phyloP scores from a whole-genome alignment of 2,888 invertebrate genomes.

The Andrena fulva region DNA sequence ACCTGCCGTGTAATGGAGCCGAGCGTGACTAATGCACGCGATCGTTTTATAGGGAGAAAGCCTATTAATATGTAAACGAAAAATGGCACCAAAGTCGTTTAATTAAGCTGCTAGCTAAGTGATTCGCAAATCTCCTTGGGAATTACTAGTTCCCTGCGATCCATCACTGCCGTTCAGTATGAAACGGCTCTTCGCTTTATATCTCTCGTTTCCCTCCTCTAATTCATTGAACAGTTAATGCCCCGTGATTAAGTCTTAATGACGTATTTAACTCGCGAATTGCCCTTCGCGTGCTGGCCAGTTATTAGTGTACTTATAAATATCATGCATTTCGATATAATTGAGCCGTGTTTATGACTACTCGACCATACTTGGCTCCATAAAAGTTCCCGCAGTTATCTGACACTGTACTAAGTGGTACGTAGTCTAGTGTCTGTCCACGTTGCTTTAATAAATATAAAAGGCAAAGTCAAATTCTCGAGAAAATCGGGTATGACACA shows the following conservation, averaged over 20 bases:
- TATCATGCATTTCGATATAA: too few species aligned
- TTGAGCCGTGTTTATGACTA: too few species aligned
- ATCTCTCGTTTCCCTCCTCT: not conserved
- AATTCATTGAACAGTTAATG: not conserved
- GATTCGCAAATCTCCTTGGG: not conserved
- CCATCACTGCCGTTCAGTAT: not conserved
- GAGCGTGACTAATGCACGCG: too few species aligned
- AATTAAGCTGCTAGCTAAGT: not conserved
- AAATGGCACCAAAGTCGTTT: not conserved
- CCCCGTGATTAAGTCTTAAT: not conserved
- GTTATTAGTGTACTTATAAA: not conserved
- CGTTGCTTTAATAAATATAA: too few species aligned
- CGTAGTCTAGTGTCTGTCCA: too few species aligned
- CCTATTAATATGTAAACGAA: not conserved
- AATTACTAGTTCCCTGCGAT: not conserved
- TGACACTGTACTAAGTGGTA: too few species aligned
- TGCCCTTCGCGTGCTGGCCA: not conserved
- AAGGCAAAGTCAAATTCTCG: too few species aligned
- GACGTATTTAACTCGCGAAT: not conserved
- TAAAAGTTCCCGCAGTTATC: too few species aligned
- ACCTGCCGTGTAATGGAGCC: too few species aligned
- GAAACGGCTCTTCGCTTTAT: not conserved
- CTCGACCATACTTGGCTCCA: too few species aligned
- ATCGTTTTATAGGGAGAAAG: conserved; percentile 22
- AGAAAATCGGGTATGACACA: not conserved